phyloP scores from a whole-genome alignment of 1,140 invertebrate genomes.

The Cherax quadricarinatus region DNA sequence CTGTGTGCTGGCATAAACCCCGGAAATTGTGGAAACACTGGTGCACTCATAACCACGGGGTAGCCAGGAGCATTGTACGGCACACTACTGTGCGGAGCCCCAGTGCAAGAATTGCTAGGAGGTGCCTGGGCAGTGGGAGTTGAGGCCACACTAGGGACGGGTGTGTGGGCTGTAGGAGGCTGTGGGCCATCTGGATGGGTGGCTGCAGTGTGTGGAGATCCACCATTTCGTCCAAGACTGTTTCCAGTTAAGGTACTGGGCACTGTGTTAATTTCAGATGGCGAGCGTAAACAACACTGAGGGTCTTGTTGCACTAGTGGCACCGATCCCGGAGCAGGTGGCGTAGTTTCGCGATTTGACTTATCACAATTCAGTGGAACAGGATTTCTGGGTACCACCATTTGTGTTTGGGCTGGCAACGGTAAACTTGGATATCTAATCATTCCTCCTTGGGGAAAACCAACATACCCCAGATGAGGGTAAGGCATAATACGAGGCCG shows the following conservation, averaged over 20 bases:
- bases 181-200: constrained; percentile 51
- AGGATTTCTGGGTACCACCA: constrained; percentile 55
- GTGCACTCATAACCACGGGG: constrained; percentile 54
- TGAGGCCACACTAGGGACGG: constrained; percentile 55
- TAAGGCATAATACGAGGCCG: constrained; percentile 62
- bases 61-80: constrained; percentile 60
- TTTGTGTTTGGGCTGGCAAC: constrained; percentile 39
- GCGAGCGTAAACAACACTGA: constrained; percentile 48
- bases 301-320: constrained; percentile 51
- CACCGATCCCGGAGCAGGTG: constrained; percentile 53
- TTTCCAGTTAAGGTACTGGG: constrained; percentile 43
- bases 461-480: constrained; percentile 45
- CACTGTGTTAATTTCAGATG: constrained; percentile 37
- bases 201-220: constrained; percentile 50
- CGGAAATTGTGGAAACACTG: constrained; percentile 52
- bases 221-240: constrained; percentile 59
- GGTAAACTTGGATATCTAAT: constrained; percentile 55
- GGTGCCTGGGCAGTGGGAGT: constrained; percentile 48
- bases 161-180: constrained; percentile 45
- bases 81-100: constrained; percentile 52
- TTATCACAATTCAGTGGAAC: constrained; percentile 49
- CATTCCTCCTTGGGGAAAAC: constrained; percentile 45
- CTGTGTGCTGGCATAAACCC: constrained; percentile 58
- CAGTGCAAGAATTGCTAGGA: constrained; percentile 42
- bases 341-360: constrained; percentile 61